These are phyloP conservation scores for Schlechtendalia chinensis DNA, from an alignment of 1,140 invertebrate genomes.

Conservation along the genomic window DNA sequence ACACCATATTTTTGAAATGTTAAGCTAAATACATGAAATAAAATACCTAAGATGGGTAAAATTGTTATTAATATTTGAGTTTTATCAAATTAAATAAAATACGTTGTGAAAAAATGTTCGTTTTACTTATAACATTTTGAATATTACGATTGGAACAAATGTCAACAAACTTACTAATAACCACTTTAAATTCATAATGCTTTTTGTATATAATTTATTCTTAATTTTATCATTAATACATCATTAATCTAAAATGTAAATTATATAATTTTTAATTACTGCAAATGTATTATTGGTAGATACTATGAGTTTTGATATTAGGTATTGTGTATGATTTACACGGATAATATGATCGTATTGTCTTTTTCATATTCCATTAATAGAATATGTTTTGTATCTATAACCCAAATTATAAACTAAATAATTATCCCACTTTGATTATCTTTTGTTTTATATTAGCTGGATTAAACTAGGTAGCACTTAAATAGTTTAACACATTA, in stretches of 20 bases:
- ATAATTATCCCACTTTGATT: not conserved
- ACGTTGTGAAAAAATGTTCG: not conserved
- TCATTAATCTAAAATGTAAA: constrained; percentile 33
- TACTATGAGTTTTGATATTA: no score
- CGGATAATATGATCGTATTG: not conserved
- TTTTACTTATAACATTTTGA: not conserved
- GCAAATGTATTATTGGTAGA: not conserved
- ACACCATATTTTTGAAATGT: no score
- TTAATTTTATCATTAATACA: not conserved
- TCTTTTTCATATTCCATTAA: constrained; percentile 28
- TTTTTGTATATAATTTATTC: constrained; percentile 1
- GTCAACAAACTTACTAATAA: not conserved
- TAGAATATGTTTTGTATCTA: constrained; percentile 15
- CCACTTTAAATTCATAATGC: not conserved
- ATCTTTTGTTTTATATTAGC: not conserved
- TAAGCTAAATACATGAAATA: no score
- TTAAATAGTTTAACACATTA: not conserved
- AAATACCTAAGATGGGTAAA: no score
- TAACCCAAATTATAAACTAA: not conserved
- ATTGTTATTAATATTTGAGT: no score
- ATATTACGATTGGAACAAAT: not conserved
- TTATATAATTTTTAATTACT: constrained; percentile 29
- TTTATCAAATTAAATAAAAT: no score
- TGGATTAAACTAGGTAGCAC: not conserved
- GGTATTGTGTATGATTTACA: constrained; percentile 16